Percentiles rank a stretch among this genome's conserved stretches.
These are phyloP conservation scores for Ameiurus melas DNA, from an alignment of 2,113 vertebrate species.

Conservation along the genomic window DNA sequence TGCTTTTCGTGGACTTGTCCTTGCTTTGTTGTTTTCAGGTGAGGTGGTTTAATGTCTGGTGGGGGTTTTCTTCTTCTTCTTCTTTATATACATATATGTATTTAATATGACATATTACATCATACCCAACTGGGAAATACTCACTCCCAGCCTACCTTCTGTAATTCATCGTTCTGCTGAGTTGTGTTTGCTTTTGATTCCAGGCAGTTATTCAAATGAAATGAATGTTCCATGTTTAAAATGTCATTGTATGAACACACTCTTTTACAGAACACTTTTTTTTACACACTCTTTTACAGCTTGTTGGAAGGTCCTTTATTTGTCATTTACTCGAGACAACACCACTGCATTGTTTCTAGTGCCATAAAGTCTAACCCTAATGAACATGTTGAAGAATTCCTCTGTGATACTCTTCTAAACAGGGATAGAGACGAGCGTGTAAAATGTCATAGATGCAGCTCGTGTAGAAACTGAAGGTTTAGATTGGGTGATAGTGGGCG, in stretches of 20 bases:
- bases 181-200: not conserved
- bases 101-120: no score
- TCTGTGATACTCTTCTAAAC: not conserved
- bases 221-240: no score
- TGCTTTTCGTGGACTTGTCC: slow-evolving; percentile 25
- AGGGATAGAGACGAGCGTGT: not conserved
- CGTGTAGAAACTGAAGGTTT: not conserved
- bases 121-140: not conserved
- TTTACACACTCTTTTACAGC: not conserved
- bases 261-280: not conserved
- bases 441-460: not conserved
- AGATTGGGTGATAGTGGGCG: not conserved
- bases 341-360: not conserved
- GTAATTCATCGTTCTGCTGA: not conserved
- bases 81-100: no score
- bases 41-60: not conserved
- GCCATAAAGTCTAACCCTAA: not conserved
- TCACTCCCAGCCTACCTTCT: not conserved
- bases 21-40: slow-evolving; percentile 41
- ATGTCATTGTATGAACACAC: not conserved
- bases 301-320: not conserved
- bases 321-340: not conserved
- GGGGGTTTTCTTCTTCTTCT: not conserved
- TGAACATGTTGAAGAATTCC: not conserved
- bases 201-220: not conserved